These are phyloP conservation scores for Salvelinus namaycush DNA, from an alignment of 2,113 vertebrate genomes.

Conservation along the genomic window DNA sequence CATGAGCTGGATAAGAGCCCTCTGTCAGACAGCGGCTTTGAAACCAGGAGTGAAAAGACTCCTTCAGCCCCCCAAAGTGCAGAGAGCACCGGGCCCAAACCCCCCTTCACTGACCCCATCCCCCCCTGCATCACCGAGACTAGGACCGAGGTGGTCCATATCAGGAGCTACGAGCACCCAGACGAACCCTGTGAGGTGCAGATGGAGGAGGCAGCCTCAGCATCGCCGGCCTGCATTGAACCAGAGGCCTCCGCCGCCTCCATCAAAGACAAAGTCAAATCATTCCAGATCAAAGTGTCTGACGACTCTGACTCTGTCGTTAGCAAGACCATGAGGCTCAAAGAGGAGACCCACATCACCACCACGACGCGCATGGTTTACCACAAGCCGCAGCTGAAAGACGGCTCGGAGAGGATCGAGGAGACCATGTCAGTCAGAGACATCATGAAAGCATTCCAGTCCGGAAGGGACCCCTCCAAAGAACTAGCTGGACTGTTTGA, in stretches of 20 bases:
- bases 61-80: slow-evolving; percentile 97
- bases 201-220: slow-evolving; percentile 74
- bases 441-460: slow-evolving; percentile 99
- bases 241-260: slow-evolving; percentile 79
- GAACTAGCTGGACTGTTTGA: slow-evolving; percentile 96
- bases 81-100: slow-evolving; percentile 95
- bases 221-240: slow-evolving; percentile 73
- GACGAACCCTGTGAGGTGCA: slow-evolving; percentile 80
- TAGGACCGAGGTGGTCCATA: slow-evolving; percentile 90
- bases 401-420: slow-evolving; percentile 85
- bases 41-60: slow-evolving; percentile 97
- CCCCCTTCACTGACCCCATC: slow-evolving; percentile 94
- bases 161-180: slow-evolving; percentile 89
- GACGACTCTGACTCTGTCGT: slow-evolving; percentile 85
- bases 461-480: slow-evolving; percentile 95
- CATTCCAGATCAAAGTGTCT: slow-evolving; percentile 85
- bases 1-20: slow-evolving; percentile 98
- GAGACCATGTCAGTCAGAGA: slow-evolving; percentile 98
- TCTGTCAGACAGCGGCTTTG: slow-evolving; percentile 97
- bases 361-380: slow-evolving; percentile 96
- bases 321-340: slow-evolving; percentile 90
- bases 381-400: slow-evolving; percentile 85
- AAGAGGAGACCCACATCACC: slow-evolving; percentile 98
- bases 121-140: slow-evolving; percentile 94
- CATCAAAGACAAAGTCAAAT: slow-evolving; percentile 85